These are phyloP conservation scores for Eubasilissa splendida DNA, from an alignment of 2,888 invertebrate species.

Conservation along the genomic window DNA sequence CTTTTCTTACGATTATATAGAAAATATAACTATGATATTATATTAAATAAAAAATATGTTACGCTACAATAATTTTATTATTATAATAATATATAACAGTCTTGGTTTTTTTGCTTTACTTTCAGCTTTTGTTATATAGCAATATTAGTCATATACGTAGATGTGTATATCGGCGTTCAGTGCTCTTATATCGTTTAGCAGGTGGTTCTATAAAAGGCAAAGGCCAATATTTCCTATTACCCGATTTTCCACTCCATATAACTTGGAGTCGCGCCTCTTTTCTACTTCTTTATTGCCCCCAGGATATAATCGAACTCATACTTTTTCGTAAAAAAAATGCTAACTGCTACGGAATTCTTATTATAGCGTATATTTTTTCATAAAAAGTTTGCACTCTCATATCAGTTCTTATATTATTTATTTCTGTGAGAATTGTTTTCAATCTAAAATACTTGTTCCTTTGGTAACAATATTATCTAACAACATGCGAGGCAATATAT, in stretches of 20 bases:
- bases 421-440: conserved; percentile 11
- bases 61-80: too few species aligned
- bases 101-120: too few species aligned
- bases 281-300: conserved; percentile 51
- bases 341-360: neutral
- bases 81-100: too few species aligned
- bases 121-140: too few species aligned
- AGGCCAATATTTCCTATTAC: conserved; percentile 44
- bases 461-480: neutral
- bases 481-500: too few species aligned
- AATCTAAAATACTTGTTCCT: conserved; percentile 23
- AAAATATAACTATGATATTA: too few species aligned
- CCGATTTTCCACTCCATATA: conserved; percentile 57
- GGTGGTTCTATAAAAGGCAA: conserved; percentile 45
- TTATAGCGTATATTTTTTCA: conserved; percentile 1
- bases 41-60: too few species aligned
- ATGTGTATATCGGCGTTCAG: too few species aligned
- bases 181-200: conserved; percentile 50
- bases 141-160: too few species aligned
- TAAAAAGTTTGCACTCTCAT: conserved; percentile 1
- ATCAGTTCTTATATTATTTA: neutral
- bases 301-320: conserved; percentile 56
- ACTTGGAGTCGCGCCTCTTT: conserved; percentile 48
- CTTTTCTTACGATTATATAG: too few species aligned
- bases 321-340: conserved; percentile 39